Conservation (phyloP, 2,888 invertebrate genomes). For the Carcina quercana region DNA sequence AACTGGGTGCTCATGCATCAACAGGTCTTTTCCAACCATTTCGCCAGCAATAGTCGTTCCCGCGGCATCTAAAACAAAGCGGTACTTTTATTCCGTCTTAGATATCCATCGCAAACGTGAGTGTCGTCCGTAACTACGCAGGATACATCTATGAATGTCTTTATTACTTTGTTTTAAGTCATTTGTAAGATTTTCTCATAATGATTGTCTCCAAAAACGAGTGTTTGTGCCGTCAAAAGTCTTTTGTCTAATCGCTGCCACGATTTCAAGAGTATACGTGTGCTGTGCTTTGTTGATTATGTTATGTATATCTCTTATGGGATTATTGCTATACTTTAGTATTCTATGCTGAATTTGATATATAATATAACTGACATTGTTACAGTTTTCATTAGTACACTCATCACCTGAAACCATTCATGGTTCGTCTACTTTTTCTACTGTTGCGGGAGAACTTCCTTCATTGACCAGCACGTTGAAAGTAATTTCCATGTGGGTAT, state of each 20-base stretch:
- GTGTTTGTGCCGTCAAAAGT: constrained; percentile 67
- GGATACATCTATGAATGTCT: constrained; percentile 72
- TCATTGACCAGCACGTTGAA: too few relatives aligned
- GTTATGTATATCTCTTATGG: too few relatives aligned
- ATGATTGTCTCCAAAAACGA: constrained; percentile 73
- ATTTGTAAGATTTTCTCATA: constrained; percentile 74
- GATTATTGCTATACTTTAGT: too few relatives aligned
- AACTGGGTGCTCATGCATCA: not conserved
- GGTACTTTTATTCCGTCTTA: constrained; percentile 70
- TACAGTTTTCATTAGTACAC: too few relatives aligned
- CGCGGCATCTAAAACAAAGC: constrained; percentile 62
- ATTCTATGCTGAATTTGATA: too few relatives aligned
- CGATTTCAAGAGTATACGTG: constrained; percentile 40
- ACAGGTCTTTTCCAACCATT: constrained; percentile 24
- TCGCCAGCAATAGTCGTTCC: constrained; percentile 47
- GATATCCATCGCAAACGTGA: constrained; percentile 70
- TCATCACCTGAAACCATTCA: too few relatives aligned
- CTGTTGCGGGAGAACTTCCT: too few relatives aligned
- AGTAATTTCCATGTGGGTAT: too few relatives aligned
- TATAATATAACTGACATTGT: too few relatives aligned
- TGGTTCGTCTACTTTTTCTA: too few relatives aligned
- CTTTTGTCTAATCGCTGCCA: constrained; percentile 68
- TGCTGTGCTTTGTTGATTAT: constrained; percentile 19
- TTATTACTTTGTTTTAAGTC: constrained; percentile 71
- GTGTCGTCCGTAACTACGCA: constrained; percentile 66